Conservation (phyloP, 2,888 invertebrate genomes). For the Acrobasis suavella region DNA sequence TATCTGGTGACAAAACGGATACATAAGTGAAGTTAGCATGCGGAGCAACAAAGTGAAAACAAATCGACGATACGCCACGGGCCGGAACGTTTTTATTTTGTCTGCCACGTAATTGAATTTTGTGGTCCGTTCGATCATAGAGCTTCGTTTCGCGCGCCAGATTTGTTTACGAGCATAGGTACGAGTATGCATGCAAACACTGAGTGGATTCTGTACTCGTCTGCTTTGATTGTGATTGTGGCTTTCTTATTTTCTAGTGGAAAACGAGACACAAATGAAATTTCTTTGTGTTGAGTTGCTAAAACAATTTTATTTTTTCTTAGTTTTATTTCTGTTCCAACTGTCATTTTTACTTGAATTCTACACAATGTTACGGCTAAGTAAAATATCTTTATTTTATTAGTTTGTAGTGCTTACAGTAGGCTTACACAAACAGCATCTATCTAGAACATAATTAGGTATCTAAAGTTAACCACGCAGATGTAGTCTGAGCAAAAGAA, state of each 20-base stretch:
- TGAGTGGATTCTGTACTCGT: conserved; percentile 33
- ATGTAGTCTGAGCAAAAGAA: conserved; percentile 33
- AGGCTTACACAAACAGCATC: neutral
- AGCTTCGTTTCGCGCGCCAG: conserved; percentile 43
- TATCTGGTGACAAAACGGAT: conserved; percentile 49
- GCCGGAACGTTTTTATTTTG: conserved; percentile 72
- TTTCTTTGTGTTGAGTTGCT: conserved; percentile 14
- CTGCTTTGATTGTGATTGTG: conserved; percentile 31
- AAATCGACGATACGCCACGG: conserved; percentile 69
- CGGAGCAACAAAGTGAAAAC: conserved; percentile 66
- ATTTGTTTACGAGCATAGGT: conserved; percentile 50
- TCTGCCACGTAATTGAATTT: conserved; percentile 77
- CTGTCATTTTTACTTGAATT: neutral
- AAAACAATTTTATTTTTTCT: neutral
- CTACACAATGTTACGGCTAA: neutral
- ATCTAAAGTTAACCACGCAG: conserved; percentile 32
- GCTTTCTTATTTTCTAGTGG: conserved; percentile 21
- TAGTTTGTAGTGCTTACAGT: neutral
- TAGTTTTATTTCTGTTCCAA: neutral
- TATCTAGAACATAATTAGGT: neutral
- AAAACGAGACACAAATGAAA: conserved; percentile 14
- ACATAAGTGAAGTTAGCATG: conserved; percentile 39
- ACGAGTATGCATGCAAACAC: conserved; percentile 45
- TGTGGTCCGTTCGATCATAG: conserved; percentile 67
- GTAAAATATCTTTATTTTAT: neutral